Evolutionary conservation across 2,113 vertebrate genomes (phyloP), one percentile per base, ranked within the genome.

Genomic region (Fulica atra): DNA sequence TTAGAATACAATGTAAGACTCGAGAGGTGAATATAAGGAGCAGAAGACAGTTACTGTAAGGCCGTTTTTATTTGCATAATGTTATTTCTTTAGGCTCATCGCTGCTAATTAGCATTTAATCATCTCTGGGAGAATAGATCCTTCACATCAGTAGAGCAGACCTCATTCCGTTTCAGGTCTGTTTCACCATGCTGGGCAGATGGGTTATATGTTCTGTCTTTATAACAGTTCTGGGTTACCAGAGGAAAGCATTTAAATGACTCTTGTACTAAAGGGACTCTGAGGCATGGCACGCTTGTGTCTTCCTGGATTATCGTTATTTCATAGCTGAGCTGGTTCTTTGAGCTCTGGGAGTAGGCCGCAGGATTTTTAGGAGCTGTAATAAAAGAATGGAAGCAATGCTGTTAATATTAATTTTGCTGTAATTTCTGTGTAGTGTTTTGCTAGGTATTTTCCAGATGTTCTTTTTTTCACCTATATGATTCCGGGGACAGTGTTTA

Each of bases 221-320:
- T 57, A 0, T 68, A 76, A 24, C 74, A 86, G 40, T 77, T 89
- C 85, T 91, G 74, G 79, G 76, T 86, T 80, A 54, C 29, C 40
- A 91, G 74, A 92, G 82, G 74, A 56, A 96, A 91, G 66, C 74
- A 56, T 88, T 93, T 95, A 56, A 40, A 81, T 93, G 89, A 93
- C 54, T 81, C 28, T 28, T 53, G 28, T 54, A 17, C 78, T 69
- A 42, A 80, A 85, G 74, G 71, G 89, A 82, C 79, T 89, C 46
- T 21, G 68, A 88, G 88, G 87, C 50, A 29, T 51, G 71, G 87
- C 79, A 93, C 10, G 26, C 81, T 87, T 13, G 6, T 86, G 70
- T 94, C 82, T 73, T 82, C 26, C 51, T 73, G 82, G 70, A 83
- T 95, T 95, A 95, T 86, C 0, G 0, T 95, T 86, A 89, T 73